These are phyloP conservation scores for Notodromas monacha DNA, from an alignment of 2,888 invertebrate genomes.

Conservation along the genomic window DNA sequence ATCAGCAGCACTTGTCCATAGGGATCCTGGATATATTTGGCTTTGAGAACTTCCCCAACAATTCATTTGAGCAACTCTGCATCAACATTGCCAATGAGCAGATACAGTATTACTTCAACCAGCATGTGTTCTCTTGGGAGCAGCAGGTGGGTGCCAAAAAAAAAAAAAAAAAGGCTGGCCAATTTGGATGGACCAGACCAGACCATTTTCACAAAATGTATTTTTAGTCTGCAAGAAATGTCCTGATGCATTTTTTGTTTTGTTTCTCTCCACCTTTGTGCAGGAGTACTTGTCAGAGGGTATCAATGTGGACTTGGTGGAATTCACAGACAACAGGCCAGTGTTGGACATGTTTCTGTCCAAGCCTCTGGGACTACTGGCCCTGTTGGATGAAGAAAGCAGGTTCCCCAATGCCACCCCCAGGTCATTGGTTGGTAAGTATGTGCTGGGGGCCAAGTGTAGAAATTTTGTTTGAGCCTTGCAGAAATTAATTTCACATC, in stretches of 20 bases:
- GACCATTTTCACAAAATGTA: too few species aligned
- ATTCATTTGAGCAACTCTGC: conserved; percentile 49
- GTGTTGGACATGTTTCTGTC: conserved; percentile 42
- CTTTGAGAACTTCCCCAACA: conserved; percentile 42
- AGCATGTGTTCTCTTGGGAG: conserved; percentile 52
- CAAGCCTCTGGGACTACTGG: conserved; percentile 37
- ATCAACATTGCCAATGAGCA: conserved; percentile 52
- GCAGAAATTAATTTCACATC: too few species aligned
- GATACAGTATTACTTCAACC: conserved; percentile 51
- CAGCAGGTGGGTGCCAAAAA: conserved; percentile 22
- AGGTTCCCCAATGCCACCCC: conserved; percentile 40
- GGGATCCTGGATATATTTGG: conserved; percentile 49
- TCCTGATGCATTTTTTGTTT: conserved; percentile 5
- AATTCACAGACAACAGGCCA: conserved; percentile 41
- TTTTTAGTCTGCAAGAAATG: conserved; percentile 2
- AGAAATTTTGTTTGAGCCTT: too few species aligned
- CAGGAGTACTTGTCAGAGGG: conserved; percentile 51
- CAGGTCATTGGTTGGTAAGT: conserved; percentile 31
- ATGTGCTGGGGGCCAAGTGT: too few species aligned
- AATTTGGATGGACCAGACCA: too few species aligned
- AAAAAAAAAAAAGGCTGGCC: not conserved
- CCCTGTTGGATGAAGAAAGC: conserved; percentile 42
- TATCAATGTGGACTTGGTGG: conserved; percentile 32
- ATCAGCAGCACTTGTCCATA: conserved; percentile 30
- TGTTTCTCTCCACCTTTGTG: too few species aligned